Base-by-base conservation (phyloP, 1,140 invertebrate genomes). In the Microplitis mediator region DNA sequence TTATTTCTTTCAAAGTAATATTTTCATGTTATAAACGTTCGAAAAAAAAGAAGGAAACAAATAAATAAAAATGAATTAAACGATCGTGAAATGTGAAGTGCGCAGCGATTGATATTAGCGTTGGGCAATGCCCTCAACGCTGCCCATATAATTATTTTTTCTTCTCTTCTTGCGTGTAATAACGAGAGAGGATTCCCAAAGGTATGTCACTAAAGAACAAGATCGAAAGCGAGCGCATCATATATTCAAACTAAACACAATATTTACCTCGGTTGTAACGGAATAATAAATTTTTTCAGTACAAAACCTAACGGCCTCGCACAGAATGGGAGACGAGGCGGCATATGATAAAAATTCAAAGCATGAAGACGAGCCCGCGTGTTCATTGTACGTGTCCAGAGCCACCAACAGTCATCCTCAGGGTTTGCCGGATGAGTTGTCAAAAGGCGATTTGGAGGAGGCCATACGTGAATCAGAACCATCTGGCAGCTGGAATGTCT, bases 351-450 rank as follows among this genome's bases (percentile, higher is more conserved):
- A 51, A 61, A 63, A 74, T 74, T 23, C 31, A 70, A 54, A 56
- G 51, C 50, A 60, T 5, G 76, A 78, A 13, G 75, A 81, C 13
- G 75, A 79, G 6, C 78, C 83, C 23, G 80, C 78, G 6, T 86
- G 84, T 34, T 86, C 83, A n/a, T 66, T 86, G 4, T 86, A 86
- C 74, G 79, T 86, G 50, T 86, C 84, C 8, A 79, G 83, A 14
- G 81, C 78, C 2, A 73, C 63, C 65, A 74, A 64, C 39, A 39
- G n/a, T 58, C 79, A 80, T 78, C 75, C 72, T 71, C 79, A 78
- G n/a, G 73, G 69, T 13, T 13, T 13, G 8, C 39, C 65, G 52
- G 74, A 60, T 9, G 78, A 82, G 8, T 13, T 86, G 16, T 73
- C 83, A 31, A 76, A 77, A 11, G 63, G 72, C 4, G 79, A 71